Percentiles rank a stretch among this genome's conserved stretches.
phyloP scores from a whole-genome alignment of 2,113 vertebrate genomes.

The Grammomys dolichurus region DNA sequence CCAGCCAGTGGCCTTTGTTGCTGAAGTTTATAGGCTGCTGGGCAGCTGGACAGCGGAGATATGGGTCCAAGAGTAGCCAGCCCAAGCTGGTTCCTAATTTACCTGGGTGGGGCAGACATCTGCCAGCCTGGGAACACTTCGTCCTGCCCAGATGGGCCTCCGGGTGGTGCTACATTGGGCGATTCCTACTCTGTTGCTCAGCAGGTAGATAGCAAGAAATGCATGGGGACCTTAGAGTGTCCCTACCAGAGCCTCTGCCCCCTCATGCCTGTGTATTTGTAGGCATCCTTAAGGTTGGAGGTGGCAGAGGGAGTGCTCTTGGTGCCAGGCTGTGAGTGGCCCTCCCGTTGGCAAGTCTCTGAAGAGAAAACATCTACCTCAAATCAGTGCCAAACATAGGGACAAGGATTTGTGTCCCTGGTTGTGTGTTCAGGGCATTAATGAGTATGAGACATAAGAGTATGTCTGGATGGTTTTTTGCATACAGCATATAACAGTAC shows the following conservation, averaged over 20 bases:
- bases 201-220: background rate
- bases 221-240: background rate
- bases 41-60: slow-evolving; percentile 78
- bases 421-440: slow-evolving; percentile 7
- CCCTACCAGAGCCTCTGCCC: background rate
- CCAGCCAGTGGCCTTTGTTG: background rate
- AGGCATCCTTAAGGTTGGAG: background rate
- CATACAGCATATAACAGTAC: no score
- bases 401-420: slow-evolving; percentile 31
- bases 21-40: slow-evolving; percentile 65
- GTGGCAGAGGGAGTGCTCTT: background rate
- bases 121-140: slow-evolving; percentile 70
- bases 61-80: slow-evolving; percentile 20
- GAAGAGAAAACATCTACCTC: background rate
- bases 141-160: slow-evolving; percentile 48
- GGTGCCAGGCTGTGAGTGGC: background rate
- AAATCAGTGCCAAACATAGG: background rate
- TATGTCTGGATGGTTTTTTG: no score
- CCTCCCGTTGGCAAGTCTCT: background rate
- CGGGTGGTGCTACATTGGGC: background rate
- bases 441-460: background rate
- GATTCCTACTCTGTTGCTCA: background rate
- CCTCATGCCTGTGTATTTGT: background rate
- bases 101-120: slow-evolving; percentile 70
- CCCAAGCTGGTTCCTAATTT: slow-evolving; percentile 71